phyloP scores from a whole-genome alignment of 2,888 invertebrate species.

The Lasioglossum lativentre region DNA sequence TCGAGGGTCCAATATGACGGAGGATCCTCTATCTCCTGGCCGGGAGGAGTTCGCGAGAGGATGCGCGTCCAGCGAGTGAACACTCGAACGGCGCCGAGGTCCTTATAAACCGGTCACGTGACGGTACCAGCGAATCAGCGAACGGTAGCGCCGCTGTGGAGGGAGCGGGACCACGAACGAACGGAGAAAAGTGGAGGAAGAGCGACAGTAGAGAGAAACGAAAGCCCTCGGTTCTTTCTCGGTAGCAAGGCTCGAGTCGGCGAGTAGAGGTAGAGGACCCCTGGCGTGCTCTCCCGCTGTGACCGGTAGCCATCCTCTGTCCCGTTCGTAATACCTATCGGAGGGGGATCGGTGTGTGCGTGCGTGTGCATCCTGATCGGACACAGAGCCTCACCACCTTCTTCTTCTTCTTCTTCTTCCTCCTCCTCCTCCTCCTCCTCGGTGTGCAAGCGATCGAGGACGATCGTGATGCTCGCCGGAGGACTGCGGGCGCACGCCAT shows the following conservation, averaged over 20 bases:
- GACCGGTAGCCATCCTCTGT: slow-evolving; percentile 84
- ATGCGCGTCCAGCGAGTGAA: slow-evolving; percentile 57
- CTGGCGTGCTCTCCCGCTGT: slow-evolving; percentile 84
- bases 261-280: slow-evolving; percentile 77
- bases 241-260: slow-evolving; percentile 74
- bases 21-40: not conserved
- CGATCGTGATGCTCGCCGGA: slow-evolving; percentile 44
- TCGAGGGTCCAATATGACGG: not conserved
- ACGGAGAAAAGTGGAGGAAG: not conserved
- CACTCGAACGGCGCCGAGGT: slow-evolving; percentile 36
- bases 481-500: slow-evolving; percentile 73
- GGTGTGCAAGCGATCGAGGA: slow-evolving; percentile 29
- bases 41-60: slow-evolving; percentile 9
- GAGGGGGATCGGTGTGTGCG: slow-evolving; percentile 35
- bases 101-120: slow-evolving; percentile 70
- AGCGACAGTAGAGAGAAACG: slow-evolving; percentile 43
- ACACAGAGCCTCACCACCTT: not conserved
- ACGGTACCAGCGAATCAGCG: slow-evolving; percentile 62
- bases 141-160: slow-evolving; percentile 49
- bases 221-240: slow-evolving; percentile 74
- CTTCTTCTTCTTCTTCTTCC: not conserved
- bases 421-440: not conserved
- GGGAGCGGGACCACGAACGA: slow-evolving; percentile 20
- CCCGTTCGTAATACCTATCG: slow-evolving; percentile 83
- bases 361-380: slow-evolving; percentile 40